These are phyloP conservation scores for Drosophila lutescens DNA, from an alignment of 2,888 invertebrate species.

Conservation along the genomic window DNA sequence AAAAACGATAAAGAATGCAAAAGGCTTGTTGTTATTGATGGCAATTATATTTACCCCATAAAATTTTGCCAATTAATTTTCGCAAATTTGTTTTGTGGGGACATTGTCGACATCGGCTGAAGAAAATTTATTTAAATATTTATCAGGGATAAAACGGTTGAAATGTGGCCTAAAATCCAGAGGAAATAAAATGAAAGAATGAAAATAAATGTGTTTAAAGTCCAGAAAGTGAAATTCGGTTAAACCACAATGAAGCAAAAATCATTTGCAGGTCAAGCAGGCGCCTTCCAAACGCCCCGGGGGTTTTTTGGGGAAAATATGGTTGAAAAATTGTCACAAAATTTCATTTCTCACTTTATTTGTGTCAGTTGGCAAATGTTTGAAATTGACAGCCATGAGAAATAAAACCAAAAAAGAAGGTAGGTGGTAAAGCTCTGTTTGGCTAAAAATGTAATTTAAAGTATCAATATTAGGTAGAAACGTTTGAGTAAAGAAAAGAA, in stretches of 20 bases:
- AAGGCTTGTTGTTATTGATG: constrained; percentile 49
- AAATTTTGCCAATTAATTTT: constrained; percentile 31
- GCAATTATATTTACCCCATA: constrained; percentile 24
- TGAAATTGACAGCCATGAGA: constrained; percentile 60
- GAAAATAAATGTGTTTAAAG: background rate
- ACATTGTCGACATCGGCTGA: background rate
- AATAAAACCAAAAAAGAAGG: constrained; percentile 10
- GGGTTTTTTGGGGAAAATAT: constrained; percentile 14
- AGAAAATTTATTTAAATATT: constrained; percentile 8
- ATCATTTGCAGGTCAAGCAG: constrained; percentile 31
- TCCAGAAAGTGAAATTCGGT: background rate
- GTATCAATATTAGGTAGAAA: background rate
- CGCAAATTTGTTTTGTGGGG: constrained; percentile 10
- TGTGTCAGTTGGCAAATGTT: constrained; percentile 46
- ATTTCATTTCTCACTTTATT: constrained; percentile 46
- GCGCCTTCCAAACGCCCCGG: background rate
- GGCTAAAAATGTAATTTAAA: background rate
- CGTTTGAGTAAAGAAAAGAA: no score
- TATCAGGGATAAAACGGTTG: background rate
- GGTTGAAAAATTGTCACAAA: constrained; percentile 47
- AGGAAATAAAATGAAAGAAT: background rate
- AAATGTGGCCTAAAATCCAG: background rate
- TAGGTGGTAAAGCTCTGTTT: background rate
- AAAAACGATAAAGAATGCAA: background rate
- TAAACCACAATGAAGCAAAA: constrained; percentile 14